Evolutionary conservation across 2,113 vertebrate genomes (phyloP), one percentile per base, ranked within the genome.

Genomic region (Abramis brama): DNA sequence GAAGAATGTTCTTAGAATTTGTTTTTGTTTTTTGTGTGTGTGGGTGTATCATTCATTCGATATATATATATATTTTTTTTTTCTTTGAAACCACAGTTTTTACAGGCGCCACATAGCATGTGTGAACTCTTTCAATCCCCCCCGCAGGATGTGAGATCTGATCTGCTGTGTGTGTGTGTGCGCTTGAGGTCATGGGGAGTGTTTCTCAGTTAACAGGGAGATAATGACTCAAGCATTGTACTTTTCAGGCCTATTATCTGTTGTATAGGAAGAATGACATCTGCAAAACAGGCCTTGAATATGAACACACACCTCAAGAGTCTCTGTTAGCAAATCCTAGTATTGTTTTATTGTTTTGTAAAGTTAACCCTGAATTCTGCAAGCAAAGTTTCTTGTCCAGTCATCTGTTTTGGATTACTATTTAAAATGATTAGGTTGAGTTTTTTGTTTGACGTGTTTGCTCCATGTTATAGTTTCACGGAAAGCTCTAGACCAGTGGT

Each of bases 181-280:
- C 33, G 84, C 30, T 73, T 73, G 30, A 75, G 81, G 76, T 68
- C 25, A 76, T 60, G 78, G 66, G 85, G 85, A 81, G 84, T 70
- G 60, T 82, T 88, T 77, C 78, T 85, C 45, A 82, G 86, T 52
- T 62, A 71, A 50, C 27, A 66, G 47, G 15, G 55, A 66, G 50
- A 85, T 77, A 83, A 85, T 82, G 71, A 70, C 52, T 84, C 17
- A 13, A 76, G 74, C 83, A 85, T 79, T 73, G 52, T 83, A 59
- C 21, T 76, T 64, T 83, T 83, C 77, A n/a, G 33, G 39, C 52
- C 36, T 78, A 71, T 70, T 75, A 83, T 83, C 79, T 75, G 6
- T 57, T 87, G 81, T 60, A 60, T 30, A 66, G 74, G 75, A 52
- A 76, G 85, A 59, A 78, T 66, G 71, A 39, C 76, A 79, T 23